A percentile compares a stretch with the other conserved stretches of the same genome.
Conservation (phyloP, 2,797 vertebrate genomes). For the Rhinoraja longicauda region DNA sequence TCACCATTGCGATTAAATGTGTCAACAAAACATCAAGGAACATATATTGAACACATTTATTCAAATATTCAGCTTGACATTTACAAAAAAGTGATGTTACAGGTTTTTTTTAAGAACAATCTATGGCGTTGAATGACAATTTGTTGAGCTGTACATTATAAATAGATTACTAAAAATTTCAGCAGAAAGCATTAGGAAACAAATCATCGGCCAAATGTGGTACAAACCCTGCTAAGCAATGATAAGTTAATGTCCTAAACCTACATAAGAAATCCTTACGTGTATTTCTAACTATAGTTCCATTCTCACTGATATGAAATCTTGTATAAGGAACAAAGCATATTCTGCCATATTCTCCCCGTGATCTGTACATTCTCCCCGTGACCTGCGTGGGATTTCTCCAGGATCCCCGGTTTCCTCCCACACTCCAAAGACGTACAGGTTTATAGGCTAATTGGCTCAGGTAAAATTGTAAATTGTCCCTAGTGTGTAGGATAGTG, state of each 20-base stretch:
- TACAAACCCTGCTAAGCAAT: not conserved
- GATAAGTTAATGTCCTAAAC: not conserved
- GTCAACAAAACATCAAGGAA: not conserved
- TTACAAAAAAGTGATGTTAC: not conserved
- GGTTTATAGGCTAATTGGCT: too few relatives aligned
- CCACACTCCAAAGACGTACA: too few relatives aligned
- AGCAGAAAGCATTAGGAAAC: conserved; percentile 21
- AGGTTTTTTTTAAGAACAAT: not conserved
- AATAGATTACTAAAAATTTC: not conserved
- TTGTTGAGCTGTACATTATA: not conserved
- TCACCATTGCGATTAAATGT: not conserved
- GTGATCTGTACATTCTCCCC: too few relatives aligned
- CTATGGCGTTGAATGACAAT: not conserved
- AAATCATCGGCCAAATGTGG: not conserved
- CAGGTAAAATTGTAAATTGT: too few relatives aligned
- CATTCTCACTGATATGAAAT: not conserved
- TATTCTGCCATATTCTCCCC: not conserved
- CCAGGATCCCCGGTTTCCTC: too few relatives aligned
- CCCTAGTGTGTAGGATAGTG: too few relatives aligned
- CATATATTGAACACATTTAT: not conserved
- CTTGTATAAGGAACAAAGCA: not conserved
- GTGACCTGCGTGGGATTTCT: too few relatives aligned
- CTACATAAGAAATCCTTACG: not conserved
- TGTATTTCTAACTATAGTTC: not conserved
- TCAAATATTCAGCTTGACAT: not conserved